Conservation (phyloP, 2,888 invertebrate genomes). For the Liopterus haemorrhoidalis region DNA sequence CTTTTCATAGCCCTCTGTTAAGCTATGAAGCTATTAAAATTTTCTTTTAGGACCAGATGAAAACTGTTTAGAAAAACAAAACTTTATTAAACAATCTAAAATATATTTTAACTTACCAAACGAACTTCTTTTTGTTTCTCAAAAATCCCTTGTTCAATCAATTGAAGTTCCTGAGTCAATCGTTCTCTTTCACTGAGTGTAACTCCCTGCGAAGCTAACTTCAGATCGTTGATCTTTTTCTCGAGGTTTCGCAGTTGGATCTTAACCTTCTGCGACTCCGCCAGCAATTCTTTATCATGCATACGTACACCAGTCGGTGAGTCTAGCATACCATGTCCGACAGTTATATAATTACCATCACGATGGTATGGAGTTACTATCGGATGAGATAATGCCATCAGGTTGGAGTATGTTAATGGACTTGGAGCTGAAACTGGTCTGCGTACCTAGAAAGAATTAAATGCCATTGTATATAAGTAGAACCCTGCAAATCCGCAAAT, state of each 20-base stretch:
- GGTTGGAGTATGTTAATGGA: slow-evolving; percentile 35
- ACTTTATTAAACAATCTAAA: slow-evolving; percentile 4
- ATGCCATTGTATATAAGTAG: too few relatives aligned
- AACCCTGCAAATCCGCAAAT: too few relatives aligned
- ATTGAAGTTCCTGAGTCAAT: slow-evolving; percentile 54
- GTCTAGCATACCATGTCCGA: slow-evolving; percentile 40
- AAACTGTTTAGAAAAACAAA: neutral
- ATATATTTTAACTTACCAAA: slow-evolving; percentile 38
- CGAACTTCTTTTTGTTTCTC: slow-evolving; percentile 57
- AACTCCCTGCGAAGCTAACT: slow-evolving; percentile 52
- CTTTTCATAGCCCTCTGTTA: too few relatives aligned
- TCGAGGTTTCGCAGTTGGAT: slow-evolving; percentile 55
- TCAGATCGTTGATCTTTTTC: slow-evolving; percentile 56
- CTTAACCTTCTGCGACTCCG: slow-evolving; percentile 56
- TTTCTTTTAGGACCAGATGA: neutral
- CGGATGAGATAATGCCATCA: slow-evolving; percentile 33
- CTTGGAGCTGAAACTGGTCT: slow-evolving; percentile 49
- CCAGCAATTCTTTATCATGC: slow-evolving; percentile 47
- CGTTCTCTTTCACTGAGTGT: slow-evolving; percentile 52
- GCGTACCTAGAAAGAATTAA: slow-evolving; percentile 36
- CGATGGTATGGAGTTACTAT: slow-evolving; percentile 44
- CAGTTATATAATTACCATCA: slow-evolving; percentile 47
- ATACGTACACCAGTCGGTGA: slow-evolving; percentile 38
- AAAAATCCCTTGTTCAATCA: slow-evolving; percentile 57
- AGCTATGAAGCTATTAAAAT: neutral